Conservation (phyloP, 37 sponge, comb jelly and placozoan genomes). For the Eunapius fragilis region DNA sequence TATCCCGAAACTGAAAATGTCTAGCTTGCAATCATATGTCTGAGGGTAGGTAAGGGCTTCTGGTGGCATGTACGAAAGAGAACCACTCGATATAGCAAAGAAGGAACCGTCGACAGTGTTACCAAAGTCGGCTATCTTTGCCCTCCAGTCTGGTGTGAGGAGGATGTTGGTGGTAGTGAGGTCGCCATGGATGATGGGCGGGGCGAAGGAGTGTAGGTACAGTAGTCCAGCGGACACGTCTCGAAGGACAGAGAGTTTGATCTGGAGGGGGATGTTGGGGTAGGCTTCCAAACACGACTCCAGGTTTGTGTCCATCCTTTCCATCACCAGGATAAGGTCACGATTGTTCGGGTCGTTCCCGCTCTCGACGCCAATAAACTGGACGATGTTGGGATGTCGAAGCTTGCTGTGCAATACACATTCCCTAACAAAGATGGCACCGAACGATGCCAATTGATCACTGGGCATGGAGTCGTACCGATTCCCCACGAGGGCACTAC, state of each 20-base stretch:
- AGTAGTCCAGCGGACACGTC: constrained; percentile 26
- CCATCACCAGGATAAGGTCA: not conserved
- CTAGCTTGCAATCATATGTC: constrained; percentile 10
- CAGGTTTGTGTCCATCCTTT: not conserved
- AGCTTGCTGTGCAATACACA: not conserved
- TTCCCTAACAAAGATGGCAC: not conserved
- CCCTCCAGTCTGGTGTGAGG: constrained; percentile 12
- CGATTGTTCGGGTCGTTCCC: not conserved
- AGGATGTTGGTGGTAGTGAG: constrained; percentile 23
- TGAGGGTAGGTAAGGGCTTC: not conserved
- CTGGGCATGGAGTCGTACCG: too few species aligned
- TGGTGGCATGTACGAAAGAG: constrained; percentile 27
- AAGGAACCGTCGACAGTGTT: not conserved
- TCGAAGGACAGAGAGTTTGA: constrained; percentile 13
- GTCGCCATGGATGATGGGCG: constrained; percentile 17
- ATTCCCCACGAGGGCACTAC: too few species aligned
- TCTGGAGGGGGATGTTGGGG: constrained; percentile 10
- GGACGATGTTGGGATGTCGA: not conserved
- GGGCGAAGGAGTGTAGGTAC: constrained; percentile 37
- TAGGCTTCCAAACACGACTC: not conserved
- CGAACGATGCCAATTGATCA: too few species aligned
- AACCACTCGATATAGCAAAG: not conserved
- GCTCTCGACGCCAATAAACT: not conserved
- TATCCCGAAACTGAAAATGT: constrained; percentile 32
- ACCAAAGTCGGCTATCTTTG: constrained; percentile 38